A percentile compares a stretch with the other conserved stretches of the same genome.
These are phyloP conservation scores for Gephyroberyx darwinii DNA, from an alignment of 2,797 vertebrate species.

Conservation along the genomic window DNA sequence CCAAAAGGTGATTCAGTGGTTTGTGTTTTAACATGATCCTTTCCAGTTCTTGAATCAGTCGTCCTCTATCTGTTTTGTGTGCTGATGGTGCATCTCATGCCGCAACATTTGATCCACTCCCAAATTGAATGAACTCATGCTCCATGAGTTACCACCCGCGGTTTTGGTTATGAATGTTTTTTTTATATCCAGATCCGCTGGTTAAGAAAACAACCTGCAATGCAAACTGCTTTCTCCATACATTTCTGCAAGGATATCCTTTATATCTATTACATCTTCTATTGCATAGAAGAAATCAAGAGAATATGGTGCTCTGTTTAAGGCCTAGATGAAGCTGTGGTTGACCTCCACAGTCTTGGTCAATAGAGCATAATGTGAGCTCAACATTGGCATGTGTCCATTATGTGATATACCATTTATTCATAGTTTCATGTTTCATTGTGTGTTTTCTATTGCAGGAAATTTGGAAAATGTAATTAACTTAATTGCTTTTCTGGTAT, in stretches of 20 bases:
- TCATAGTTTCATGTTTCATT: constrained; percentile 52
- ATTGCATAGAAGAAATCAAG: constrained; percentile 23
- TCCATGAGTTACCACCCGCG: not conserved
- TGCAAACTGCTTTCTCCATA: not conserved
- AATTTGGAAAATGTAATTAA: constrained; percentile 30
- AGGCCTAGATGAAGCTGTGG: constrained; percentile 18
- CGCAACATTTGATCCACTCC: constrained; percentile 8
- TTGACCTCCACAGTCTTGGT: constrained; percentile 53
- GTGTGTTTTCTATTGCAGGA: constrained; percentile 30
- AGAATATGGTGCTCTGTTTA: constrained; percentile 27
- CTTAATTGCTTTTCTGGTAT: constrained; percentile 33
- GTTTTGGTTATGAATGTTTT: not conserved
- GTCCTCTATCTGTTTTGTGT: constrained; percentile 1
- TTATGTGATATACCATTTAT: constrained; percentile 60
- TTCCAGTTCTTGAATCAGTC: constrained; percentile 14
- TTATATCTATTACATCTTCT: no score
- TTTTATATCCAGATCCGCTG: constrained; percentile 6
- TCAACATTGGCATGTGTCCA: constrained; percentile 43
- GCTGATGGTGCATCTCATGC: not conserved
- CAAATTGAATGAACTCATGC: constrained; percentile 10
- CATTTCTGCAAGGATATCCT: constrained; percentile 8
- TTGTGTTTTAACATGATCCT: constrained; percentile 35
- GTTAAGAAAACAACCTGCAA: not conserved
- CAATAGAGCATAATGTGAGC: constrained; percentile 49
- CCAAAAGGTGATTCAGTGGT: constrained; percentile 45